Percentiles rank a stretch among this genome's conserved stretches.
phyloP scores from a whole-genome alignment of 2,797 vertebrate species.

The Helarctos malayanus region DNA sequence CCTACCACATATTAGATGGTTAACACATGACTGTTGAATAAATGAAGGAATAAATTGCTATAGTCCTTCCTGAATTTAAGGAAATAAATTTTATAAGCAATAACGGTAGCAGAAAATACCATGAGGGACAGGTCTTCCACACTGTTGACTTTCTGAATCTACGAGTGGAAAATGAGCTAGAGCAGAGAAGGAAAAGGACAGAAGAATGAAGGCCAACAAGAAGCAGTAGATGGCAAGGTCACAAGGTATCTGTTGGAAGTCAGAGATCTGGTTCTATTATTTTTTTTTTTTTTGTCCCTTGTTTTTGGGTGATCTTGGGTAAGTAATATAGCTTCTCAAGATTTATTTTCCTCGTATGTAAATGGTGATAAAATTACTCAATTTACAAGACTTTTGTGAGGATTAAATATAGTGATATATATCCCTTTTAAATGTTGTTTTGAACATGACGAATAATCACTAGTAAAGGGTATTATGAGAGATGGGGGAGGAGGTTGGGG shows the following conservation, averaged over 20 bases:
- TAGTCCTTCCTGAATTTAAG: background rate
- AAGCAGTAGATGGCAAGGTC: background rate
- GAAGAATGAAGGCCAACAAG: background rate
- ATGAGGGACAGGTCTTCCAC: background rate
- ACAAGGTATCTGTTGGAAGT: background rate
- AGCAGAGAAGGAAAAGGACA: background rate
- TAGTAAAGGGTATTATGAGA: background rate
- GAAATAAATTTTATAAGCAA: background rate
- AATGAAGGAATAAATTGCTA: background rate
- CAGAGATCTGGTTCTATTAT: background rate
- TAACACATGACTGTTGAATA: background rate
- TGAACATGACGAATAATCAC: background rate
- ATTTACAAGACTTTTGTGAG: conserved; percentile 16
- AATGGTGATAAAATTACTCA: background rate
- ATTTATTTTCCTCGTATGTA: conserved; percentile 21
- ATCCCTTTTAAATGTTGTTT: conserved; percentile 28
- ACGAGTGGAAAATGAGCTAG: background rate
- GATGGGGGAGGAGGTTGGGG: background rate
- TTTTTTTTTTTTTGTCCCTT: background rate
- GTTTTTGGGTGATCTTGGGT: background rate
- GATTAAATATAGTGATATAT: conserved; percentile 25
- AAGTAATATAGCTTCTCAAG: background rate
- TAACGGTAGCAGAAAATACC: background rate
- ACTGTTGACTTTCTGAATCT: background rate
- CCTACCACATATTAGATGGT: background rate